These are phyloP conservation scores for Drosophila fungiperda DNA, from an alignment of 2,888 invertebrate genomes.

Conservation along the genomic window DNA sequence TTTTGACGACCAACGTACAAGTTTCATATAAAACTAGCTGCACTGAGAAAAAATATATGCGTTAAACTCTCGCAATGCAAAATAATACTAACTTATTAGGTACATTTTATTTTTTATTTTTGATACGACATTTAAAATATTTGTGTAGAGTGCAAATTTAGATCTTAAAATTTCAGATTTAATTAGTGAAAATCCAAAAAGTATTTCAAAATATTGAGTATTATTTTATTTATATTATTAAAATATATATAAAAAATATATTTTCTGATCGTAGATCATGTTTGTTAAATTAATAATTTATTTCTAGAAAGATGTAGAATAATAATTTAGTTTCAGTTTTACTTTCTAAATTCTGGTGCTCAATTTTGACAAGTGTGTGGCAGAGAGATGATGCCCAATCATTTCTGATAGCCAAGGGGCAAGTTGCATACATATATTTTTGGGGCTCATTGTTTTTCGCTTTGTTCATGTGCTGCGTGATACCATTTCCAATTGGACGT, in stretches of 20 bases:
- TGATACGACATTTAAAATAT: too few relatives aligned
- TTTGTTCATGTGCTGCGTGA: constrained; percentile 38
- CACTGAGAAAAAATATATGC: constrained; percentile 1
- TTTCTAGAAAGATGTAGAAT: neutral
- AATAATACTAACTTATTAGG: neutral
- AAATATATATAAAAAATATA: too few relatives aligned
- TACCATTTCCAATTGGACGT: constrained; percentile 38
- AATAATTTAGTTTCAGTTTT: neutral
- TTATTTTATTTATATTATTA: neutral
- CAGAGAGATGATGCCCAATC: neutral
- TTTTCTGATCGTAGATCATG: too few relatives aligned
- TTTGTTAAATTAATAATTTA: too few relatives aligned
- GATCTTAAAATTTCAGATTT: neutral
- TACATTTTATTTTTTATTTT: neutral
- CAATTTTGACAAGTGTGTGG: constrained; percentile 1
- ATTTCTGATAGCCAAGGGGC: constrained; percentile 12
- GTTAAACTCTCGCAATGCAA: neutral
- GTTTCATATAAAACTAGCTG: constrained; percentile 12
- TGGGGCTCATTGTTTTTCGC: constrained; percentile 27
- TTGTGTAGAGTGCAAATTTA: neutral
- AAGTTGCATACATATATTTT: neutral
- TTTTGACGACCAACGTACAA: constrained; percentile 44
- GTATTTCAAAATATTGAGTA: neutral
- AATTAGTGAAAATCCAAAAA: neutral
- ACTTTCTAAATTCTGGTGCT: neutral